These are phyloP conservation scores for Gavia stellata DNA, from an alignment of 2,113 vertebrate species.

Conservation along the genomic window DNA sequence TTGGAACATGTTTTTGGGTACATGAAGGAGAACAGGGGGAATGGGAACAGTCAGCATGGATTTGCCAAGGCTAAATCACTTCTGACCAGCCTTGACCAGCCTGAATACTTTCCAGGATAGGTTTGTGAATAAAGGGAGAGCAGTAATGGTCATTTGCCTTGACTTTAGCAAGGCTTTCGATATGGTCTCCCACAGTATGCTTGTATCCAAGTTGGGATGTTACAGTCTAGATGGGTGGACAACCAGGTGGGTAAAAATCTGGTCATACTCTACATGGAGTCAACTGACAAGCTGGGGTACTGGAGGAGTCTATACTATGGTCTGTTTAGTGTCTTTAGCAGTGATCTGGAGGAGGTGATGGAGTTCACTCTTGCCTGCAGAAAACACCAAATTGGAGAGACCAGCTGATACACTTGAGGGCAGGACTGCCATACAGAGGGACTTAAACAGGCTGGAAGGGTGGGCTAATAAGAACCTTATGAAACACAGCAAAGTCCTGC, in stretches of 20 bases:
- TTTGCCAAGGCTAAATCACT: neutral
- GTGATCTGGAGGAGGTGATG: neutral
- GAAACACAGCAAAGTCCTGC: neutral
- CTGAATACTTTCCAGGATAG: neutral
- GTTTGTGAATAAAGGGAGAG: neutral
- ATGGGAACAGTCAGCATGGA: neutral
- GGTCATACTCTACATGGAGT: fast-evolving
- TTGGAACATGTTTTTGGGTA: neutral
- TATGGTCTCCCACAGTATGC: neutral
- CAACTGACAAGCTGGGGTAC: neutral
- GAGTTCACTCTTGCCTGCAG: neutral
- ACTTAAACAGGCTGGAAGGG: neutral
- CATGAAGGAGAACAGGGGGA: neutral
- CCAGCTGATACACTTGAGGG: neutral
- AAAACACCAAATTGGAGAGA: neutral
- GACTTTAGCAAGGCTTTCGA: neutral
- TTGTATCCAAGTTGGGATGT: neutral
- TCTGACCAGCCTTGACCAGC: neutral
- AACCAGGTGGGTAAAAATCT: neutral
- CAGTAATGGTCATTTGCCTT: neutral
- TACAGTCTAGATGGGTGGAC: neutral
- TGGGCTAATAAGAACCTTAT: neutral
- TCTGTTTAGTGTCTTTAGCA: neutral
- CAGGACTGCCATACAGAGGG: neutral
- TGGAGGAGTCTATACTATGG: neutral